phyloP scores from a whole-genome alignment of 2,113 vertebrate genomes.

The Oncorhynchus clarkii region DNA sequence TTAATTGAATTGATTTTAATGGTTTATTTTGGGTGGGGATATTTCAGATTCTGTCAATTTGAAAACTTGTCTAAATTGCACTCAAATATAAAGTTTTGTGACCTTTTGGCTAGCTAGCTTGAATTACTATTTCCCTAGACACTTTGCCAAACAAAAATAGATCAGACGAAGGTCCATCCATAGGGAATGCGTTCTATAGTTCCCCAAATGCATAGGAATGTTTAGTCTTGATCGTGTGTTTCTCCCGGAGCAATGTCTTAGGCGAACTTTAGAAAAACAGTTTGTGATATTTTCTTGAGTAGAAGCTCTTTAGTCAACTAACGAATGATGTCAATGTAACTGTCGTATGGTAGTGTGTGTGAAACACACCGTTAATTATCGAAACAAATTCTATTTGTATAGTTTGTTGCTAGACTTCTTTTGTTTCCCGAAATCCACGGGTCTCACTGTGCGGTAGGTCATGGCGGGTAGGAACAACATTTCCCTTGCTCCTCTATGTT shows the following conservation, averaged over 20 bases:
- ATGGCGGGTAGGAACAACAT: not conserved
- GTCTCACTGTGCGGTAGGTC: not conserved
- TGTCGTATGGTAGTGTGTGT: not conserved
- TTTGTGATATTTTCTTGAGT: not conserved
- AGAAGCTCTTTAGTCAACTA: not conserved
- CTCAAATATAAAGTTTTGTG: slow-evolving; percentile 62
- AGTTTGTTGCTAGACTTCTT: not conserved
- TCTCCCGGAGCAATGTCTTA: not conserved
- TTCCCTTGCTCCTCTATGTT: slow-evolving; percentile 27
- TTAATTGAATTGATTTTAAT: not conserved
- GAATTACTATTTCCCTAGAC: not conserved
- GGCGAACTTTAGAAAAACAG: not conserved
- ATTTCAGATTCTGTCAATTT: slow-evolving; percentile 21
- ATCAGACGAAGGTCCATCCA: no score
- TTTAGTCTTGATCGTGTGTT: not conserved
- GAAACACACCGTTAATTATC: not conserved
- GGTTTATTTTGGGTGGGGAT: not conserved
- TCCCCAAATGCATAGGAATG: not conserved
- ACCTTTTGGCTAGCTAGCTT: slow-evolving; percentile 44
- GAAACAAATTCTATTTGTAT: no score
- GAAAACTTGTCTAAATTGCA: slow-evolving; percentile 50
- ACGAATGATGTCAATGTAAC: not conserved
- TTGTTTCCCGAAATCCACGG: not conserved
- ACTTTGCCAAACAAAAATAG: no score
- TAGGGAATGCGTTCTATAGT: no score